phyloP scores from a whole-genome alignment of 2,888 invertebrate genomes.

The Polylopha cassiicola region DNA sequence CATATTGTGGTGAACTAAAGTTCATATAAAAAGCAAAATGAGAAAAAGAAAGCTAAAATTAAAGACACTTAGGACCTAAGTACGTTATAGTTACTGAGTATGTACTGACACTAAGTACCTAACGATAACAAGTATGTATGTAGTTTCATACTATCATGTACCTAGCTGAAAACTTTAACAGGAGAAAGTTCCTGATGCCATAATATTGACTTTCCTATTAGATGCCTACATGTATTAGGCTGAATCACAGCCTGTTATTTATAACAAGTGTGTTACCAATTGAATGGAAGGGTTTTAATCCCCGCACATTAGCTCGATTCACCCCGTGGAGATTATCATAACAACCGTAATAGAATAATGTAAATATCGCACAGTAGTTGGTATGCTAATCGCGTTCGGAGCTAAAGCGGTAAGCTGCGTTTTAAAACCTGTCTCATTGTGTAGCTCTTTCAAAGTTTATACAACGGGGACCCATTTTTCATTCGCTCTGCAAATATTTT shows the following conservation, averaged over 20 bases:
- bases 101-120: too few relatives aligned
- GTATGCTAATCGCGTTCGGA: slow-evolving; percentile 58
- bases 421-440: slow-evolving; percentile 63
- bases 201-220: too few relatives aligned
- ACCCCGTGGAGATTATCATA: slow-evolving; percentile 66
- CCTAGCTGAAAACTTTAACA: too few relatives aligned
- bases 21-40: too few relatives aligned
- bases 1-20: too few relatives aligned
- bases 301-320: slow-evolving; percentile 55
- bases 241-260: slow-evolving; percentile 14
- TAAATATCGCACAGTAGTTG: slow-evolving; percentile 58
- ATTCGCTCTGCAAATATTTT: slow-evolving; percentile 70
- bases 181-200: too few relatives aligned
- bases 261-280: slow-evolving; percentile 21
- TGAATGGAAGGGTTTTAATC: slow-evolving; percentile 49
- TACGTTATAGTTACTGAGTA: too few relatives aligned
- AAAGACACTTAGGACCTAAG: too few relatives aligned
- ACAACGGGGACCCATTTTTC: slow-evolving; percentile 59
- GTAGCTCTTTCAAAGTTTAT: slow-evolving; percentile 48
- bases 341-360: slow-evolving; percentile 69
- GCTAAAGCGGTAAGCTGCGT: slow-evolving; percentile 56
- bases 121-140: too few relatives aligned
- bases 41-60: too few relatives aligned
- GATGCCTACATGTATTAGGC: too few relatives aligned
- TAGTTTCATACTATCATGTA: too few relatives aligned